Evolutionary conservation across 2,113 vertebrate genomes (phyloP), one percentile per base, ranked within the genome.

Genomic region (Orientallactaga bullata): DNA sequence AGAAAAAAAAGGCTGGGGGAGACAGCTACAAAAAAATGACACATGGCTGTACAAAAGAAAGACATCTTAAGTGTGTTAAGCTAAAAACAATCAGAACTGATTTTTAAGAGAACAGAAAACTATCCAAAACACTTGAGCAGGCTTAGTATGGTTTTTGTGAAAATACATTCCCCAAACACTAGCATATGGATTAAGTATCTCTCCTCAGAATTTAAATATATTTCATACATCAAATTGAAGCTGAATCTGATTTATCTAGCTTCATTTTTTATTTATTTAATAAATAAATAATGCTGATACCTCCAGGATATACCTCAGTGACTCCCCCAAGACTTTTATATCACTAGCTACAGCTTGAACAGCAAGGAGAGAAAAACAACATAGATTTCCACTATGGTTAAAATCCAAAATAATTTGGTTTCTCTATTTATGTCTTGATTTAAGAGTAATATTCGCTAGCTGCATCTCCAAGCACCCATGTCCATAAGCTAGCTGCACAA

Each of bases 181-280:
- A 79, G 86, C 73, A n/a, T 77, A 82, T 13, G n/a, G 24, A 90
- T 21, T 69, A 82, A 79, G 37, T 83, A 74, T 47, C 5, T 39
- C 78, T 90, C 73, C 71, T 94, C 65, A 71, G 71, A 96, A 90
- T 91, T 95, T 95, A 96, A 93, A 92, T 73, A 95, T 42, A 92
- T 61, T 90, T 92, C 86, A 90, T 85, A 86, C 51, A 92, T 88
- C 91, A 86, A 90, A 87, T 85, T 76, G 74, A 61, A 30, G 65
- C 85, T 17, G 28, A 76, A 90, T 83, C 69, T 83, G 82, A 96
- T 92, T 94, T 96, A 95, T 90, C 90, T 82, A 12, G 51, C 78
- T 88, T 96, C 95, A 94, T 97, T 94, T 69, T 94, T 96, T 92
- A 97, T 92, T 96, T 94, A 95, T 71, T 94, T 94, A 92, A 96